Base-by-base conservation (phyloP, 92 coral and sea anemone species). In the Scolanthus callimorphus region DNA sequence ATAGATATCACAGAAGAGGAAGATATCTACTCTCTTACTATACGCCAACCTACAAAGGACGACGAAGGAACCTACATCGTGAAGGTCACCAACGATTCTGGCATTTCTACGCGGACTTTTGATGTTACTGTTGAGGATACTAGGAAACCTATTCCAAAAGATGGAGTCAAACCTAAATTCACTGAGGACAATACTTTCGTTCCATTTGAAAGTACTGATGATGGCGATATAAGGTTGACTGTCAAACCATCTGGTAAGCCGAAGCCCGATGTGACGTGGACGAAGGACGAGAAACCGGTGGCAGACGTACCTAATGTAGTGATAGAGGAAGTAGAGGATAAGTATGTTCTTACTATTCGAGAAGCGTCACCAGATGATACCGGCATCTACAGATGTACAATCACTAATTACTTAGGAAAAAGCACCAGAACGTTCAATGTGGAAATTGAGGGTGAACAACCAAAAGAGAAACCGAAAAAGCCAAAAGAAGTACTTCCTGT, bases 41-140 rank as follows among this genome's bases (percentile, higher is more conserved):
- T 89, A 70, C 62, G 67, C 39, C 60, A 76, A 44, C 80, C 88
- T 17, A 70, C 76, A 1, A 44, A 59, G 8, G 81, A 61, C 29
- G 97, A 89, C 65, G 68, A 65, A 21, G 95, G 90, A 6, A 77
- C 81, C 49, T 86, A 86, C 81, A 86, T 68, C 39, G 83, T 77
- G 27, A 65, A 71, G 13, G 90, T 75, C 13, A 53, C 84, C 52
- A 76, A 77, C 28, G 90, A 69, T 11, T 69, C 47, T 19, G 73
- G 78, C 20, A 58, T 38, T 46, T 72, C 69, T 48, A 50, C 22
- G 4, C 49, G 50, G 23, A 31, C 39, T 15, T 59, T 59, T 37
- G 65, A 82, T 77, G 62, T 85, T 67, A 34, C 71, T 72, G 21
- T 31, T 63, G 1, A 71, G 57, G 25, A 64, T 19, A 20, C 12